These are phyloP conservation scores for Oreotragus oreotragus DNA, from an alignment of 2,113 vertebrate genomes.

Conservation along the genomic window DNA sequence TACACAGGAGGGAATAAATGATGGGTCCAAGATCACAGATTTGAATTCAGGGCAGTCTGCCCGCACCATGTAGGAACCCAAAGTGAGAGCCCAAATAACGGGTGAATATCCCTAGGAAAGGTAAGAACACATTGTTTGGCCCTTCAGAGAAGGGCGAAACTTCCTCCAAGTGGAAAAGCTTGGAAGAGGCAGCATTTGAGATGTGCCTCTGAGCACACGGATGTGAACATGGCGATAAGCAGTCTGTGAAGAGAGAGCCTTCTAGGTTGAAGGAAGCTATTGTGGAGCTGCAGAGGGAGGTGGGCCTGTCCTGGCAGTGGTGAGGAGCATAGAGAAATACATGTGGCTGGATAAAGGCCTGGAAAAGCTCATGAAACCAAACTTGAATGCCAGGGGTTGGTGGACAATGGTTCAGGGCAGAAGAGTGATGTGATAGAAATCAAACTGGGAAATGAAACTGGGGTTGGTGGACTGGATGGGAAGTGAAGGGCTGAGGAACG, in stretches of 20 bases:
- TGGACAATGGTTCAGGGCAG: background rate
- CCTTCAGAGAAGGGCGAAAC: background rate
- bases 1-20: background rate
- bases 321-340: background rate
- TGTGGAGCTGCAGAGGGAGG: background rate
- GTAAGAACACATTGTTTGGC: background rate
- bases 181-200: background rate
- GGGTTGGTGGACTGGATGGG: rapidly evolving
- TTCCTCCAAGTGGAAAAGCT: background rate
- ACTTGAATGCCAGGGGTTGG: background rate
- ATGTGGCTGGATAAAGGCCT: background rate
- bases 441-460: background rate
- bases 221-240: background rate
- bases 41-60: background rate
- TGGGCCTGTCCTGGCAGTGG: too few species aligned
- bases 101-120: background rate
- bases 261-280: background rate
- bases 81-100: background rate
- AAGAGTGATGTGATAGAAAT: background rate
- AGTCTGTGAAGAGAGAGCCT: background rate
- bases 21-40: background rate
- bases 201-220: rapidly evolving
- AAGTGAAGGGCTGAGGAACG: background rate
- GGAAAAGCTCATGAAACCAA: background rate
- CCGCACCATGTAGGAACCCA: background rate